Evolutionary conservation across 2,888 invertebrate genomes (phyloP), one percentile per base, ranked within the genome.

Genomic region (Octodonta nipae): DNA sequence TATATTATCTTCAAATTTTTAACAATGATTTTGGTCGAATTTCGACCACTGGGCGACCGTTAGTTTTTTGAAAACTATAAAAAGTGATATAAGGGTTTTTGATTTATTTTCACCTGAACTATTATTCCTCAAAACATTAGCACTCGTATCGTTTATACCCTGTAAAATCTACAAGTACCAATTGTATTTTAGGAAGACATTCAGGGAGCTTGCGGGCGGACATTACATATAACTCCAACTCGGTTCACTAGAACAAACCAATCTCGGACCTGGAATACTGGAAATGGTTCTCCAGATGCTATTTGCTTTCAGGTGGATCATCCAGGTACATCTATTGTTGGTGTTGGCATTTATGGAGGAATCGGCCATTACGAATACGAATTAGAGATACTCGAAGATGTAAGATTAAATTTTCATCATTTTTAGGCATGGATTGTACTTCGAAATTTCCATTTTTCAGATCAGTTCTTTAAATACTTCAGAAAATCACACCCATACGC

Each of bases 271-370:
- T 96, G 96, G 96, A 93, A 95, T 58, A 91, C 93, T 0, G 91
- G 93, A 3, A 91, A 89, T 58, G 93, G 93, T 15, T 89, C 89
- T 6, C 89, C 93, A 0, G 96, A 98, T 64, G 93, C 93, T 1
- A 84, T 98, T 49, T 87, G 87, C 51, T 91, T 95, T 54, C 79
- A 82, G 17, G 92, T 95, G 6, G 93, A 96, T 64, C 71, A 83
- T 12, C 70, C 83, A 0, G 93, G 93, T 2, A 77, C 95, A 28
- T 77, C 84, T 13, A 72, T 96, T 24, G 84, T 84, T 15, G 96
- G 95, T 1, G 84, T 84, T 3, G 82, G 82, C 49, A 78, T 93
- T 15, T 96, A 87, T 57, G 85, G 86, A 1, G 93, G 93, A 0
- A 75, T 79, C 2, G 88, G 87, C 1, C 78, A 73, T 47, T 89